Percentiles rank a stretch among this genome's conserved stretches.
These are phyloP conservation scores for Thamnophis sirtalis DNA, from an alignment of 2,113 vertebrate species.

Conservation along the genomic window DNA sequence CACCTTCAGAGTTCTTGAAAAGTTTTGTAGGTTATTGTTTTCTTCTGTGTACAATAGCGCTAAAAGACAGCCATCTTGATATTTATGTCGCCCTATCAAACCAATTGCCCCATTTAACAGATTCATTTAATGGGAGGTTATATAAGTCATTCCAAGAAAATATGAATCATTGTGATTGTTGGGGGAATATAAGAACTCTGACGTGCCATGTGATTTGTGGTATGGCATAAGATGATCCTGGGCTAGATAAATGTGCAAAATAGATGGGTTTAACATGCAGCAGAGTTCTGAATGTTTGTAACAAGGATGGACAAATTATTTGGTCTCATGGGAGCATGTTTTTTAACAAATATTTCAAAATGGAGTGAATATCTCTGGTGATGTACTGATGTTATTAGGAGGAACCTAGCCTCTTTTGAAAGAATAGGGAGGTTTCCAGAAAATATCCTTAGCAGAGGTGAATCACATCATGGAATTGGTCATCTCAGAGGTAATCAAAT, in stretches of 20 bases:
- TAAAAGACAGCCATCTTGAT: slow-evolving; percentile 38
- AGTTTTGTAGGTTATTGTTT: slow-evolving; percentile 32
- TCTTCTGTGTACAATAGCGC: neutral
- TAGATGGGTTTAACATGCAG: neutral
- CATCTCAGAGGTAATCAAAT: neutral
- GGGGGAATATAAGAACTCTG: neutral
- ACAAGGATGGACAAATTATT: neutral
- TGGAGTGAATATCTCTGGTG: neutral
- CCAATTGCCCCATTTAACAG: neutral
- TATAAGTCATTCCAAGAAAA: neutral
- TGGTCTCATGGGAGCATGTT: neutral
- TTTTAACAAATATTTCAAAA: neutral
- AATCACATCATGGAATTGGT: neutral
- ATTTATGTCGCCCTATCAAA: slow-evolving; percentile 30
- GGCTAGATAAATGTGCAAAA: neutral
- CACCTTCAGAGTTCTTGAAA: slow-evolving; percentile 15
- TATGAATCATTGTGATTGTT: slow-evolving; percentile 15
- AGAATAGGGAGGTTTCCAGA: neutral
- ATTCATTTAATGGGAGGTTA: slow-evolving; percentile 20
- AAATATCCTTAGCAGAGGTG: neutral
- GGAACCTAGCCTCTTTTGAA: neutral
- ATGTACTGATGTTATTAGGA: neutral
- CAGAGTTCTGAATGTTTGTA: neutral
- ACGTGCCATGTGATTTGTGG: neutral
- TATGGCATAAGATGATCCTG: neutral